Evolutionary conservation across 2,888 invertebrate genomes (phyloP), one percentile per base, ranked within the genome.

Genomic region (Agriopis leucophaearia): DNA sequence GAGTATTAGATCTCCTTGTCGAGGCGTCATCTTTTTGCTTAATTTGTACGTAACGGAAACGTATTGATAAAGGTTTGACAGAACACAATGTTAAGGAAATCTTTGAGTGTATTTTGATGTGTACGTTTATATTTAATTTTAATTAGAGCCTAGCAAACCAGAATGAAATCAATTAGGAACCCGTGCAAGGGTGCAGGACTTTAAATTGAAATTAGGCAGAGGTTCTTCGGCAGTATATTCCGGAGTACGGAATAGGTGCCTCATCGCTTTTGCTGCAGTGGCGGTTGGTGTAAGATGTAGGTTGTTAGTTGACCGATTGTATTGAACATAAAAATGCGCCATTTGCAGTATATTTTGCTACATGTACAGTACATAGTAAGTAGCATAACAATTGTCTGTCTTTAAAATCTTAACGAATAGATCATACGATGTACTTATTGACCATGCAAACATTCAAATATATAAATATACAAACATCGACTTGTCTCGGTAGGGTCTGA

Each of bases 171-270:
- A 59, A 68, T 64, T 68, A 64, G 36, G 36, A 12, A 8, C 47
- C 13, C 54, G 42, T 7, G 59, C 57, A 18, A 56, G 16, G 65
- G 45, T 58, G 54, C 55, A 54, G 48, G 56, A 57, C 63, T 64
- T 72, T 66, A 61, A 70, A 70, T 70, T 66, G 70, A 68, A 73
- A 70, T 70, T 73, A 66, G 68, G 66, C 64, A 44, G 61, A 48
- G 72, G 58, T 64, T 66, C 64, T 54, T 65, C 61, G 62, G 61
- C 62, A 68, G 70, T 68, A 69, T 68, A 69, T 70, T 66, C 36
- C 16, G 56, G 59, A 45, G 56, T 61, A 72, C 57, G 60, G 56
- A 51, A 64, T 66, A 70, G 70, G 72, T 69, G 62, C 68, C 66
- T 73, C 70, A 69, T 72, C 65, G 66, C 66, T 70, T 66, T 64